Evolutionary conservation across 2,888 invertebrate species (phyloP).

Genomic region (Limulus polyphemus): DNA sequence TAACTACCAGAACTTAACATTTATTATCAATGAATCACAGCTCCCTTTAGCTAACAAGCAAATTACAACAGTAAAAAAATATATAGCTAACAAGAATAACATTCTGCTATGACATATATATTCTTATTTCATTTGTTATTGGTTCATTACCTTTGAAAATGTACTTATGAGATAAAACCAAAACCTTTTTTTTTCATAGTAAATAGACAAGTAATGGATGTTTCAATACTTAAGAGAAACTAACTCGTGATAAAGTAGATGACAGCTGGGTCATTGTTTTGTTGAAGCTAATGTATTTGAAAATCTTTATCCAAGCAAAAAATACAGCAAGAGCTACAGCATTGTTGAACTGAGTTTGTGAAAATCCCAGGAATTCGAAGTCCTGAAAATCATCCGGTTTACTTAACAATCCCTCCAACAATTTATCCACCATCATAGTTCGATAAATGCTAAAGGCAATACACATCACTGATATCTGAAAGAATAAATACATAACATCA

Average conservation of each 20-base stretch:
- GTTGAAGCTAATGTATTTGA: constrained; percentile 63
- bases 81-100: too few species aligned
- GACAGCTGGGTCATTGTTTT: constrained; percentile 60
- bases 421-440: constrained; percentile 35
- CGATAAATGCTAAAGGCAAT: constrained; percentile 43
- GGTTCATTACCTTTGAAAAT: too few species aligned
- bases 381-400: constrained; percentile 42
- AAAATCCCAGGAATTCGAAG: constrained; percentile 45
- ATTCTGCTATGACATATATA: too few species aligned
- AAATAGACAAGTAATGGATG: too few species aligned
- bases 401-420: constrained; percentile 38
- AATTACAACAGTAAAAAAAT: too few species aligned
- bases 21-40: too few species aligned
- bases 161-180: too few species aligned
- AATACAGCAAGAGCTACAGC: constrained; percentile 50
- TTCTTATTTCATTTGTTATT: too few species aligned
- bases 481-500: not conserved
- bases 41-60: too few species aligned
- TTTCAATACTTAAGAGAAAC: too few species aligned
- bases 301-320: constrained; percentile 58
- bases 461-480: constrained; percentile 40
- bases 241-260: constrained; percentile 48
- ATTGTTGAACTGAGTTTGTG: constrained; percentile 47
- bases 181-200: too few species aligned
- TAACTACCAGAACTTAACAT: too few species aligned